Evolutionary conservation across 2,888 invertebrate genomes (phyloP).

Genomic region (Melanostoma scalare): DNA sequence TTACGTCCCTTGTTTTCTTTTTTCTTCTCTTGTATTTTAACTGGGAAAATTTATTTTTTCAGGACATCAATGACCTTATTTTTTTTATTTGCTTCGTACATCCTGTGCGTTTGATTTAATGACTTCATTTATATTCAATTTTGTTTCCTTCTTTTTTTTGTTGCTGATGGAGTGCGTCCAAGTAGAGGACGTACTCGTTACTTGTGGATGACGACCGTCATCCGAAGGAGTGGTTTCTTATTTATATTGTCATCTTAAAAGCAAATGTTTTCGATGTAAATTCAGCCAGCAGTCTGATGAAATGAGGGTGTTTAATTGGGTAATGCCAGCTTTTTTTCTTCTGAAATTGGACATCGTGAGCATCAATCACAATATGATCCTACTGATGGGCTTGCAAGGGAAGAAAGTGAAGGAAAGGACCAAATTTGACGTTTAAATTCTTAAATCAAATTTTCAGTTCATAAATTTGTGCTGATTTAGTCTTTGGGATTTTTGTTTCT

Average conservation of each 20-base stretch:
- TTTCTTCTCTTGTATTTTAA: slow-evolving; percentile 10
- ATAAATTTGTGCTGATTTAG: no score
- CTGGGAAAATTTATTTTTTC: slow-evolving; percentile 26
- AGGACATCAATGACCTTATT: slow-evolving; percentile 27
- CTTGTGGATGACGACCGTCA: not conserved
- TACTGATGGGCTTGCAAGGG: not conserved
- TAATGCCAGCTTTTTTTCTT: not conserved
- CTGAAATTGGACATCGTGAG: not conserved
- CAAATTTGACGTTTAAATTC: no score
- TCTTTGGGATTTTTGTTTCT: no score
- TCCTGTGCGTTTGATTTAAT: slow-evolving; percentile 55
- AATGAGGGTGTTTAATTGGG: slow-evolving; percentile 24
- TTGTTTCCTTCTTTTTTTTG: not conserved
- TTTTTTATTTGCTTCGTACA: slow-evolving; percentile 8
- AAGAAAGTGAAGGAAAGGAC: no score
- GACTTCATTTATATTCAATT: slow-evolving; percentile 64
- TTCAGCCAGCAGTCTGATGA: not conserved
- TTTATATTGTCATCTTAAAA: not conserved
- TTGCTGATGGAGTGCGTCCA: not conserved
- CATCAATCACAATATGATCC: not conserved
- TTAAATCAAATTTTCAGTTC: no score
- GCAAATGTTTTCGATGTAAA: slow-evolving; percentile 2
- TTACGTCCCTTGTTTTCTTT: slow-evolving; percentile 32
- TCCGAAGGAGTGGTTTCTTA: not conserved
- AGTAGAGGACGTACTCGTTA: not conserved